Evolutionary conservation across 2,113 vertebrate species (phyloP).

Genomic region (Pluvialis apricaria): DNA sequence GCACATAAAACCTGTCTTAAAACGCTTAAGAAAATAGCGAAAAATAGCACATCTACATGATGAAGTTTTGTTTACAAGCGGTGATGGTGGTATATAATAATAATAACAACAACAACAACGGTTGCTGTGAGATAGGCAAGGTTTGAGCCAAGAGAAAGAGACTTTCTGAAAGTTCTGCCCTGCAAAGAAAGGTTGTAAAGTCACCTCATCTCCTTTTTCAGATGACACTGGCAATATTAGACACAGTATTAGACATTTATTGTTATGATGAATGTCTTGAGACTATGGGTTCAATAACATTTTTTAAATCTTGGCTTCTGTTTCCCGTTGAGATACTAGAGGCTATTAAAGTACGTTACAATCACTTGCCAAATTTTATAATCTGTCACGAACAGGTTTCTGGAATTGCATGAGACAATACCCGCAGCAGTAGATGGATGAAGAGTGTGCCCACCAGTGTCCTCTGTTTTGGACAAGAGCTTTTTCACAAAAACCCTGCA

Average conservation of each 20-base stretch:
- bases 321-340: background rate
- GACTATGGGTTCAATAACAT: background rate
- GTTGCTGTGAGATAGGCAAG: background rate
- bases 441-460: rapidly evolving
- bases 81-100: background rate
- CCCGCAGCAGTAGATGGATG: background rate
- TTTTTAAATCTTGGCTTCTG: background rate
- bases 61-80: background rate
- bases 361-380: background rate
- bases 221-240: background rate
- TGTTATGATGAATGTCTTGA: background rate
- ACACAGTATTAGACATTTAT: background rate
- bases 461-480: background rate
- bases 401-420: background rate
- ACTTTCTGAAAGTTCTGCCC: background rate
- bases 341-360: background rate
- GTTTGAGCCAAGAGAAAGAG: background rate
- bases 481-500: background rate
- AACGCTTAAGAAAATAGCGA: background rate
- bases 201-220: background rate
- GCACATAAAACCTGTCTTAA: background rate
- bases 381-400: background rate
- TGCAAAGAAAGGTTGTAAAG: background rate
- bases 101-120: background rate
- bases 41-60: background rate